Base-by-base conservation (phyloP, 2,797 vertebrate species). In the Nyctalus aviator region DNA sequence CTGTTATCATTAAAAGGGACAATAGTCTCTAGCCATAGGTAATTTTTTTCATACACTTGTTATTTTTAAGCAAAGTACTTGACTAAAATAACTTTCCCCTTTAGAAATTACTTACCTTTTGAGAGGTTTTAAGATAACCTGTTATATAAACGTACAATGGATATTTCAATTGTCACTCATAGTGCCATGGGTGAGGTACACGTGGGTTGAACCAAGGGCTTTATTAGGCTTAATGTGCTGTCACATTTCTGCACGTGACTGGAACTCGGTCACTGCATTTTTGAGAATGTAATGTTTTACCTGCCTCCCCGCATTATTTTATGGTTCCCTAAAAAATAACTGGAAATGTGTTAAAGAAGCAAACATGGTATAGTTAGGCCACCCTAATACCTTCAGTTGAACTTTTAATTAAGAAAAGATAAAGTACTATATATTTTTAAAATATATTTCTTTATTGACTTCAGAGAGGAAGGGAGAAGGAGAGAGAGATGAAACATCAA, bases 1-100 rank as follows among this genome's bases (percentile, higher is more conserved):
- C 27, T 84, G 53, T 62, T 50, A 66, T 64, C 8, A 0, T 75
- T 92, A 92, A 78, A 14, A 83, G 46, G 41, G 71, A 30, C 75
- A 59, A 85, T 57, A 88, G 55, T 73, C 25, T 96, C 53, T 50
- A 95, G 46, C 23, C 17, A 53, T 15, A 30, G 41, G 17, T 46
- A 55, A 62, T 91, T 88, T 95, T 88, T 88, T 81, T 88, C 27
- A 91, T 78, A 41, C 13, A 59, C 50, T 64, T 94, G 85, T 84
- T 90, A 90, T 88, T 76, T 95, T 95, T 94, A 95, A 96, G 79
- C 25, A 41, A 93, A 90, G 72, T 68, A 35, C 57, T 96, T 94
- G 50, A 59, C 84, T 64, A 64, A 94, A 96, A 59, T 90, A 35
- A 41, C 6, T 90, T 75, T 55, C 41, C 4, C 1, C 32, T 30